These are phyloP conservation scores for Drosophila longiperda DNA, from an alignment of 2,888 invertebrate species.

Conservation along the genomic window DNA sequence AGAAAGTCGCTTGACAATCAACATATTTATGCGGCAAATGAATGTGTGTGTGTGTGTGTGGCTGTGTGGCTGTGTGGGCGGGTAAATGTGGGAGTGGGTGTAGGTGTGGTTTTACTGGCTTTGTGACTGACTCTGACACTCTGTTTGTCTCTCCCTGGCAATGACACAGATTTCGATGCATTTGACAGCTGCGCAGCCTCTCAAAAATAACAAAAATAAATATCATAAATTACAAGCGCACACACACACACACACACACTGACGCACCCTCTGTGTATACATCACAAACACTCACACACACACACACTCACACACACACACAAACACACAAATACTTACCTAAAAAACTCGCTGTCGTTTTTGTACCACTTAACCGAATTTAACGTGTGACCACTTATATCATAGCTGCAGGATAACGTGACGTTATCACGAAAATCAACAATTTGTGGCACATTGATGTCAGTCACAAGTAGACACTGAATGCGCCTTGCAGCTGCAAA, in stretches of 20 bases:
- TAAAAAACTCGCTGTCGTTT: constrained; percentile 85
- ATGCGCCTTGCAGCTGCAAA: constrained; percentile 69
- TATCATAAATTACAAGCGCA: constrained; percentile 68
- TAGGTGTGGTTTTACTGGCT: constrained; percentile 18
- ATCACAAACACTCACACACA: constrained; percentile 1
- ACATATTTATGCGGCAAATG: constrained; percentile 60
- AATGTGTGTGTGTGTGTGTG: constrained; percentile 8
- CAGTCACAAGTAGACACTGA: constrained; percentile 83
- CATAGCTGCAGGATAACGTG: constrained; percentile 85
- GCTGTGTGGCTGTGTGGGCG: constrained; percentile 16
- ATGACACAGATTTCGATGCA: constrained; percentile 67
- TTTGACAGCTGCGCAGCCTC: constrained; percentile 65
- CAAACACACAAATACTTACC: constrained; percentile 76
- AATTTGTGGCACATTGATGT: constrained; percentile 85
- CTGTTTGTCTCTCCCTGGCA: constrained; percentile 27
- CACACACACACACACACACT: constrained; percentile 27
- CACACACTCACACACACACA: constrained; percentile 17
- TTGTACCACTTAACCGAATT: constrained; percentile 86
- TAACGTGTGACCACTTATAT: constrained; percentile 85
- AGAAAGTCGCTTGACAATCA: constrained; percentile 72
- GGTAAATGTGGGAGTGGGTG: constrained; percentile 11
- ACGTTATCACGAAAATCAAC: constrained; percentile 85
- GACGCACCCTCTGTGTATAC: constrained; percentile 1
- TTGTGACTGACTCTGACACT: constrained; percentile 15
- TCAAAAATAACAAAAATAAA: constrained; percentile 61